Evolutionary conservation across 2,797 vertebrate genomes (phyloP), one percentile per base, ranked within the genome.

Genomic region (Odontamblyopus lacepedii): DNA sequence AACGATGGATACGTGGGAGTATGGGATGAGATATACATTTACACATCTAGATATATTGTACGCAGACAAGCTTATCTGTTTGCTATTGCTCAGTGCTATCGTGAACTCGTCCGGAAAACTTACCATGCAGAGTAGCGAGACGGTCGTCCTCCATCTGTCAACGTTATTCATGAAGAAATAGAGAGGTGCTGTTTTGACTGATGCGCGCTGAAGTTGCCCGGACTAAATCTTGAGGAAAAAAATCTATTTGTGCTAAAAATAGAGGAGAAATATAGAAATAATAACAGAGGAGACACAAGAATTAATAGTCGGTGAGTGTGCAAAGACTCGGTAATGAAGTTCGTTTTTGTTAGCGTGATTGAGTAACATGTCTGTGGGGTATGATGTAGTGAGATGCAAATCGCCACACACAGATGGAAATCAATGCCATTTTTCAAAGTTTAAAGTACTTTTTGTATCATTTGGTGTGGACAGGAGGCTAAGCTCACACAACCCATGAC

Each of bases 161-260:
- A 62, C 87, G 84, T 90, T 91, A 91, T 92, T 90, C 89, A 90
- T 86, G 86, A 90, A 88, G 86, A 90, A 88, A 90, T 74, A 72
- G 83, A 89, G 85, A 87, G 79, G 78, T 73, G 35, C 35, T 38
- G 35, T 38, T 38, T 50, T 88, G 88, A 92, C 78, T 87, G 87
- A 91, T 92, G 89, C 88, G 76, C 81, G 87, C 78, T 63, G 81
- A 82, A 88, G 85, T 60, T 78, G 80, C 80, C 77, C 1, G 1
- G 73, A n/a, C 66, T 60, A 81, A 86, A 85, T 71, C 72, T 80
- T 67, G 2, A 78, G 78, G 19, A 78, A 75, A n/a, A 72, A 81
- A 66, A 78, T 69, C 78, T 66, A 67, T 82, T 88, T 80, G 56
- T 63, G 16, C 11, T 26, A 23, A 18, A 38, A 56, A 63, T 67